Evolutionary conservation across 2,113 vertebrate genomes (phyloP).

Genomic region (Embiotoca jacksoni): DNA sequence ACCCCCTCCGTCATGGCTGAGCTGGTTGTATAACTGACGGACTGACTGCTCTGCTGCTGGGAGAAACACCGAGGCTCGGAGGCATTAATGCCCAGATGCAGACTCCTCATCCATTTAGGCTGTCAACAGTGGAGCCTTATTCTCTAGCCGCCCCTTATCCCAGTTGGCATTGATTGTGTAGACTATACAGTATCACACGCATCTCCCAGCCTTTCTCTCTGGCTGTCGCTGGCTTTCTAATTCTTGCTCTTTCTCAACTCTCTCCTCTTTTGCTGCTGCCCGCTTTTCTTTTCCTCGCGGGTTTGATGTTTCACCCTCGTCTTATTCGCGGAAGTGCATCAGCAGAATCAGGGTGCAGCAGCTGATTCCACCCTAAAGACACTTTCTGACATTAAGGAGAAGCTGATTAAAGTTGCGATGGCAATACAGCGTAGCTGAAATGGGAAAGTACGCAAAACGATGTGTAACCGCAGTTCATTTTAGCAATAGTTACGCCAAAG

Average conservation of each 20-base stretch:
- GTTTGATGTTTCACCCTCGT: conserved; percentile 1
- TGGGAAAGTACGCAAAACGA: background rate
- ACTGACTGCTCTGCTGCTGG: conserved; percentile 41
- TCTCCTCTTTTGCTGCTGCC: background rate
- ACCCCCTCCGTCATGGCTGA: conserved; percentile 52
- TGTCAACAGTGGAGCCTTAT: conserved; percentile 51
- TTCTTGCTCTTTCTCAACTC: conserved; percentile 9
- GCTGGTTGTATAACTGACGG: conserved; percentile 69
- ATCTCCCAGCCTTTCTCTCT: conserved; percentile 5
- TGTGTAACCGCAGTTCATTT: conserved; percentile 1
- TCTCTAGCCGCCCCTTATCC: conserved; percentile 33
- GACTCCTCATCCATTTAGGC: conserved; percentile 61
- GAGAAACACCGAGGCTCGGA: conserved; percentile 47
- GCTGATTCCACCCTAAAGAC: conserved; percentile 7
- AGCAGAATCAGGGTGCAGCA: conserved; percentile 27
- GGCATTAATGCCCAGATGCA: conserved; percentile 55
- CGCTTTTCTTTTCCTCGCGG: background rate
- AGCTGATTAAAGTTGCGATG: conserved; percentile 16
- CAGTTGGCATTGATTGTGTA: conserved; percentile 42
- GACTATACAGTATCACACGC: conserved; percentile 24
- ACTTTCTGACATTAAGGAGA: conserved; percentile 30
- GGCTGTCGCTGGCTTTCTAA: background rate
- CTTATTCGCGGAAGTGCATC: conserved; percentile 29
- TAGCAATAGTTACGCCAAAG: background rate
- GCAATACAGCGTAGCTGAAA: background rate